Conservation (phyloP, 2,797 vertebrate genomes). For the Menidia menidia region DNA sequence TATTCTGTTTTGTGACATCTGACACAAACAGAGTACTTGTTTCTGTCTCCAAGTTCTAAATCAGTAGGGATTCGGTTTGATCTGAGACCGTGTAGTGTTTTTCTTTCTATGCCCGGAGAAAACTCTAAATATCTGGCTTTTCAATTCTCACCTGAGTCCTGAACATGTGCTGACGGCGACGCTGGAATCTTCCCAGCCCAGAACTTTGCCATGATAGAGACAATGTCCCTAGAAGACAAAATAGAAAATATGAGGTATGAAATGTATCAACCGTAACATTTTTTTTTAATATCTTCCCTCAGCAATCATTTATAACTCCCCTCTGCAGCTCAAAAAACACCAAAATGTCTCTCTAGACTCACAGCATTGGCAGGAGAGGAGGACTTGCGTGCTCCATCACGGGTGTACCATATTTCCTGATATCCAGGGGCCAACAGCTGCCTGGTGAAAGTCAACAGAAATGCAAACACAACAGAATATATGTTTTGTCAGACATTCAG, state of each 20-base stretch:
- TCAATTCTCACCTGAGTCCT: conserved; percentile 88
- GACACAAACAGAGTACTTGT: too few species aligned
- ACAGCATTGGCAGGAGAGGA: conserved; percentile 82
- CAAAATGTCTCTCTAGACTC: conserved; percentile 66
- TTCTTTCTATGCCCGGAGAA: background rate
- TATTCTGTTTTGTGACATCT: too few species aligned
- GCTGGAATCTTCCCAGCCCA: conserved; percentile 82
- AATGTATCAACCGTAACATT: background rate
- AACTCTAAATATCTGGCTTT: conserved; percentile 11
- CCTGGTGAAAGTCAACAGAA: conserved; percentile 71
- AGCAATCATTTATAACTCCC: conserved; percentile 11
- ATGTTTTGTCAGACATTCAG: conserved; percentile 11
- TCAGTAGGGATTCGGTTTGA: background rate
- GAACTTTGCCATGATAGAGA: conserved; percentile 91
- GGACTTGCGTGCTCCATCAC: conserved; percentile 81
- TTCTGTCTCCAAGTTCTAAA: too few species aligned
- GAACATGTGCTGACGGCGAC: conserved; percentile 90
- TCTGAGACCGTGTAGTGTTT: background rate
- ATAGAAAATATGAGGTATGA: background rate
- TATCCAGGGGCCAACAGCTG: conserved; percentile 90
- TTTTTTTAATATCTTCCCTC: conserved; percentile 2
- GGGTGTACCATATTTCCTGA: conserved; percentile 90
- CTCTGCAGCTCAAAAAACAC: conserved; percentile 17
- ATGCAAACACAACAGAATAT: conserved; percentile 17
- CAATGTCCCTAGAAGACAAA: conserved; percentile 88